Base-by-base conservation (phyloP, 2,888 invertebrate species). In the Stegophylla sp. region DNA sequence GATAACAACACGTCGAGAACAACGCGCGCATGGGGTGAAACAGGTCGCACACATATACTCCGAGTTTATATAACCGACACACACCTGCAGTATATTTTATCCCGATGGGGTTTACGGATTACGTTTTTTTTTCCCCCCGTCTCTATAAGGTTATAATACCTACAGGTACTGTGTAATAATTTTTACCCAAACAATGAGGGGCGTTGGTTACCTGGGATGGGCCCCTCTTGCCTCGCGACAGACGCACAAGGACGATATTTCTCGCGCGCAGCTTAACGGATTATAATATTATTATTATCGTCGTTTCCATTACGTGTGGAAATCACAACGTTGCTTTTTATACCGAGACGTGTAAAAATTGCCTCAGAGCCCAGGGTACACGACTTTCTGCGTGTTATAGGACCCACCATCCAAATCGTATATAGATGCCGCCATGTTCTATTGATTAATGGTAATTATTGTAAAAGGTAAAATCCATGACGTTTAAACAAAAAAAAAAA, bases 381-480 rank as follows among this genome's bases (percentile, higher is more conserved):
- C 45, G 45, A 13, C 10, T 45, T 0, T 10, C 9, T 51, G 23
- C 9, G 56, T 23, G 56, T 20, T 56, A 56, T 20, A 2, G 23
- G 23, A 23, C 20, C 20, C 0, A 9, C 10, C 28, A 28, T 59
- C 23, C 23, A 12, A 34, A 7, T 34, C 34, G 34, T 23, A n/a
- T n/a, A n/a, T n/a, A n/a, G n/a, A n/a, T 0, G 26, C 9, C 4
- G 34, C 41, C 4, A 28, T 5, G 7, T 12, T 41, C 7, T 20
- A 34, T 20, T 71, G 53, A 71, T 34, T 53, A 71, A 51, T 53
- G 71, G 17, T 56, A 53, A 41, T 56, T 72, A 23, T 13, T n/a
- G n/a, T n/a, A n/a, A 12, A 72, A 56, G 41, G 17, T 34, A 51
- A 10, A 41, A 23, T 34, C 41, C 5, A 41, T 41, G 41, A 56